A percentile compares a stretch with the other conserved stretches of the same genome.
Conservation (phyloP, 30 jellyfish, hydroid and myxozoan genomes). For the Turritopsis rubra region DNA sequence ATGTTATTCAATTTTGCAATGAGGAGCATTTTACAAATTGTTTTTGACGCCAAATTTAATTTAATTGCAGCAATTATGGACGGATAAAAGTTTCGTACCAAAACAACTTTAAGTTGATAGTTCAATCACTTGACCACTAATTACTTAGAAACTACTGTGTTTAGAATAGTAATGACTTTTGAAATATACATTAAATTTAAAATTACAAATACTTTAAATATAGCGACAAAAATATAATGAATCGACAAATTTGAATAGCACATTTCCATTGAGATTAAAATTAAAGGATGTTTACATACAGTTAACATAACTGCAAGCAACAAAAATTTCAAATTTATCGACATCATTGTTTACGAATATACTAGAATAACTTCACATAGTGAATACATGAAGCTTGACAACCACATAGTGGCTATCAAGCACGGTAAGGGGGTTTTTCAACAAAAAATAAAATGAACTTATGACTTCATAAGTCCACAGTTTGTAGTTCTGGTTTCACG, state of each 20-base stretch:
- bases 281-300: background rate
- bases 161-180: too few relatives aligned
- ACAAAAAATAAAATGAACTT: conserved; percentile 2
- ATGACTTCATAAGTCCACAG: conserved; percentile 15
- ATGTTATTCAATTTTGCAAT: background rate
- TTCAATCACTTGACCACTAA: background rate
- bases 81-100: background rate
- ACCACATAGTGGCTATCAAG: background rate
- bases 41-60: background rate
- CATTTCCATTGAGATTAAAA: background rate
- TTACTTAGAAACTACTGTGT: background rate
- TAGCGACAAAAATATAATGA: background rate
- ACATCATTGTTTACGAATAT: background rate
- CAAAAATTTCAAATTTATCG: background rate
- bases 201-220: background rate
- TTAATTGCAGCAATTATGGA: background rate
- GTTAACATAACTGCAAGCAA: conserved; percentile 7
- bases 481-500: background rate
- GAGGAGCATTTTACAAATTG: background rate
- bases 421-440: conserved; percentile 9
- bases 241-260: background rate
- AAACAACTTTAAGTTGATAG: background rate
- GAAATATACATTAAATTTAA: too few relatives aligned
- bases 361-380: conserved; percentile 16
- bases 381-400: conserved; percentile 10